Conservation (phyloP, 2,797 vertebrate genomes). For the Naso thynnoides region DNA sequence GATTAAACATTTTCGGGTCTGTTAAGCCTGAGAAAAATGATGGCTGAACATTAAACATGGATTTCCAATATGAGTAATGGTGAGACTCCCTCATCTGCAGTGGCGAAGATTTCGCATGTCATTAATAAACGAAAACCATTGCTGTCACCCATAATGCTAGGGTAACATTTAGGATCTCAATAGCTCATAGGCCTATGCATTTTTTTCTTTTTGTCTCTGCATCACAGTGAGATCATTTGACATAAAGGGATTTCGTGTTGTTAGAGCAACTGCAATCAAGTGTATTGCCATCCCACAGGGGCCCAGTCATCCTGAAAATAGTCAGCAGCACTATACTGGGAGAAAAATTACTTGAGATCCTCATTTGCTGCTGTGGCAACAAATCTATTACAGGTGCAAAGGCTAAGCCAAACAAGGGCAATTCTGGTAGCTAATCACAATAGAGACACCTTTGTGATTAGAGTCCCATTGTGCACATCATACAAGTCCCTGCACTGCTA, state of each 20-base stretch:
- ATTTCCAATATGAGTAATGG: conserved; percentile 78
- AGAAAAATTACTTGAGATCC: conserved; percentile 70
- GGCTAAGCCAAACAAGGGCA: conserved; percentile 46
- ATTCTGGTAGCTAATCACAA: conserved; percentile 63
- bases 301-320: conserved; percentile 70
- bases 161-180: conserved; percentile 70
- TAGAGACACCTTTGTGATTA: conserved; percentile 65
- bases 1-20: conserved; percentile 78
- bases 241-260: conserved; percentile 51
- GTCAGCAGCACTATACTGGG: conserved; percentile 58
- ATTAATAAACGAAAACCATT: conserved; percentile 69
- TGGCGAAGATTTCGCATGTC: conserved; percentile 37
- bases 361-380: conserved; percentile 73
- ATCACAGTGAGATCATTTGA: conserved; percentile 38
- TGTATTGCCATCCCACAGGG: conserved; percentile 66
- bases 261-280: conserved; percentile 71
- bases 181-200: neutral
- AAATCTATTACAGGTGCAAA: conserved; percentile 75
- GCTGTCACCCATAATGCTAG: conserved; percentile 55
- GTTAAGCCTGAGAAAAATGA: conserved; percentile 73
- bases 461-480: conserved; percentile 47
- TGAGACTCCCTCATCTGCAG: conserved; percentile 29
- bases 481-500: conserved; percentile 51
- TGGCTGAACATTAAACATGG: conserved; percentile 71
- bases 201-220: neutral